Base-by-base conservation (phyloP, 2,797 vertebrate species). In the Gymnopithys bicolor region DNA sequence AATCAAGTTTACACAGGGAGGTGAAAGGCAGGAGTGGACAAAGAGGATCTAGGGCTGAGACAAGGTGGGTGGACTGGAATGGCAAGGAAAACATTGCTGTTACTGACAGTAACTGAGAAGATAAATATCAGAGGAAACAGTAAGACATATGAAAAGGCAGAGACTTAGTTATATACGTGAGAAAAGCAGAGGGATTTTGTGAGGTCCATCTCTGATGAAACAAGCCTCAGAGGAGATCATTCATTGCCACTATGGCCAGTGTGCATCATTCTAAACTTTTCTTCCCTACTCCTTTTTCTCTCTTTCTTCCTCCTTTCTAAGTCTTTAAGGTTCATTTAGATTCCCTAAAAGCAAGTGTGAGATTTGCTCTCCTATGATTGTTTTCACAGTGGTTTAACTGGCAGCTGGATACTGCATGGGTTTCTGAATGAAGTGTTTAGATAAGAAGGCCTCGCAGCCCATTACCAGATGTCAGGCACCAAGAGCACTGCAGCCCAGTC, bases 221-320 rank as follows among this genome's bases (percentile, higher is more conserved):
- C 11, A 64, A 83, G 11, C 30, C 9, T 39, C 19, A 5, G 22
- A 46, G 10, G 22, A 53, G n/a, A 25, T 35, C 1, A 19, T 53
- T 87, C 19, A 3, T 56, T 73, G 33, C 18, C 10, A 27, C 33
- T 0, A 0, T 52, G 33, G 19, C 19, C 2, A 3, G 22, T 1
- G 1, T 66, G 14, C 22, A 51, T 56, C 15, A 7, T 33, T 80
- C 48, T 77, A 33, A 74, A 39, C 11, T 77, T 70, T 71, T 71
- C 41, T 58, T 87, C 30, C 0, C 0, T 35, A 9, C 19, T 49
- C 9, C 9, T 4, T 90, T 78, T 89, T 83, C 21, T 19, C 23
- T 6, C 39, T 46, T 80, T 73, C n/a, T 59, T 60, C 41, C 19
- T 90, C 49, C 56, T 77, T 90, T 37, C 19, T 46, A 71, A 28